phyloP scores from a whole-genome alignment of 1,140 invertebrate species.

The Babylonia areolata region DNA sequence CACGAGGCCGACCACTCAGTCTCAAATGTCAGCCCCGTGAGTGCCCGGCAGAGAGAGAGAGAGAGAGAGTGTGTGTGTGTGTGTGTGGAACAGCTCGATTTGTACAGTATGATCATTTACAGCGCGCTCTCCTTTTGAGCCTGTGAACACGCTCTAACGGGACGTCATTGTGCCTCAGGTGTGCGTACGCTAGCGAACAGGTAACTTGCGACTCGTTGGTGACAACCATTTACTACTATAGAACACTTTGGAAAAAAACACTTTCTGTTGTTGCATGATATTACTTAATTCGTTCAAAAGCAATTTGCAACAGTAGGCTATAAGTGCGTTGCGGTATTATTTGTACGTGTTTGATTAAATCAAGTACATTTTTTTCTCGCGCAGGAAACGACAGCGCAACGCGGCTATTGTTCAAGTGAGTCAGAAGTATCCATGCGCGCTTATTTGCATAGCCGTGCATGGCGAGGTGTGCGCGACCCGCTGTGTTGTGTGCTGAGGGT shows the following conservation, averaged over 20 bases:
- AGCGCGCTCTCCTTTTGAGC: neutral
- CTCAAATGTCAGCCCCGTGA: neutral
- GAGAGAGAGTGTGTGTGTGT: neutral
- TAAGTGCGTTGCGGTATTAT: neutral
- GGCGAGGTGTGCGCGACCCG: slow-evolving; percentile 16
- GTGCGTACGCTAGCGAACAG: slow-evolving; percentile 30
- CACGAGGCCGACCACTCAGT: neutral
- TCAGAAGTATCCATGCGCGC: slow-evolving; percentile 34
- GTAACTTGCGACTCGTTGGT: slow-evolving; percentile 8
- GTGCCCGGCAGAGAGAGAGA: slow-evolving; percentile 9
- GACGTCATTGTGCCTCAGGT: slow-evolving; percentile 26
- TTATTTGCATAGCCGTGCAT: slow-evolving; percentile 18
- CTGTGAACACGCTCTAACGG: neutral
- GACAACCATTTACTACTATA: slow-evolving; percentile 29
- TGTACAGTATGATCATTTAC: too few relatives aligned
- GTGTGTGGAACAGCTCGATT: neutral
- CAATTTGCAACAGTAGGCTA: neutral
- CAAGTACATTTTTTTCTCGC: neutral
- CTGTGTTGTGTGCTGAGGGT: neutral
- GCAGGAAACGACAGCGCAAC: neutral
- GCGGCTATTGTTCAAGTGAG: slow-evolving; percentile 39
- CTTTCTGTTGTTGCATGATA: neutral
- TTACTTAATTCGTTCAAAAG: neutral
- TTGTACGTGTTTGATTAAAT: neutral
- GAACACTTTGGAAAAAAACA: neutral